Base-by-base conservation (phyloP, 2,888 invertebrate species). In the Xestia sexstrigata region DNA sequence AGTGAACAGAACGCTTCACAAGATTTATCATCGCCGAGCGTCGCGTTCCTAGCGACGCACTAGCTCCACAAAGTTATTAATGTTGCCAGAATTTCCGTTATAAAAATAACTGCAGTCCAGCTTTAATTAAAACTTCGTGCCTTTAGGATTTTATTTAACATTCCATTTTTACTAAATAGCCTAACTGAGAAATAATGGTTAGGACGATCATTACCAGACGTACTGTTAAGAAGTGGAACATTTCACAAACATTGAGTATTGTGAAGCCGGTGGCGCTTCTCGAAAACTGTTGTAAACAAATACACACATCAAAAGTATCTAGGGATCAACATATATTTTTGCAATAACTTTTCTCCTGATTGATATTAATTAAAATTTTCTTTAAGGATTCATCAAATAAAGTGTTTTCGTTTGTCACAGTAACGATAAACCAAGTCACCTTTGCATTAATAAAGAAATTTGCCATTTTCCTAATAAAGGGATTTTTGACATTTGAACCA, bases 111-210 rank as follows among this genome's bases (percentile, higher is more conserved):
- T 58, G 35, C 49, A 69, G 49, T 30, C 70, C 35, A 79, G 75
- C 71, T 82, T 84, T 82, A 87, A 87, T 86, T 87, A 87, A 87
- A 87, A 80, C 77, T 80, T 79, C 30, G 63, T 75, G 65, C 70
- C 55, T 45, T 52, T 68, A 76, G 68, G 76, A 79, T 78, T 81
- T 78, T 74, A 81, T 83, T 78, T 66, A 74, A 77, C 60, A 69
- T 85, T 77, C 62, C 42, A 69, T 77, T 79, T 82, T 78, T 74
- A 79, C 71, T 79, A 81, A 78, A 82, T 86, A 82, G 84, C 82
- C 82, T 78, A 78, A 84, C 71, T 78, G 79, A 78, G 74, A 77
- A 77, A 83, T 85, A 79, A 79, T 81, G 78, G 76, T 83, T 72
- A 76, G 39, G 26, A 81, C 68, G 45, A 87, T 73, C 67, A 81